Conservation (phyloP, 2,113 vertebrate species). For the Lontra canadensis region DNA sequence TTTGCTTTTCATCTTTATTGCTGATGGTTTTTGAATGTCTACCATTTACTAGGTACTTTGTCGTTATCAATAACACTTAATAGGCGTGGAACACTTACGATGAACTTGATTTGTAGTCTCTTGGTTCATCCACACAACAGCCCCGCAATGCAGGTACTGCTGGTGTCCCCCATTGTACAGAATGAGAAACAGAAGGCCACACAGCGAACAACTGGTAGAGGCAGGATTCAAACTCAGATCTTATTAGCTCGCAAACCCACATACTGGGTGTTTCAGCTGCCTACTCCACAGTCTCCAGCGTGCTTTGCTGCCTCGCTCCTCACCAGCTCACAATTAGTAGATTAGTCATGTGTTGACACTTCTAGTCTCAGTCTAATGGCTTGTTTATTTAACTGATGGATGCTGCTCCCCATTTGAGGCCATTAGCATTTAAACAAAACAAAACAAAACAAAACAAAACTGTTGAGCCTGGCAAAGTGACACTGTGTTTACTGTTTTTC, state of each 20-base stretch:
- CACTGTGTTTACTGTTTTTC: constrained; percentile 73
- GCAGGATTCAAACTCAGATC: constrained; percentile 50
- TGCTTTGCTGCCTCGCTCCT: constrained; percentile 58
- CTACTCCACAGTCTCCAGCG: constrained; percentile 42
- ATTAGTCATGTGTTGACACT: constrained; percentile 81
- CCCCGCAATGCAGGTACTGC: neutral
- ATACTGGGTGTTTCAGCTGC: neutral
- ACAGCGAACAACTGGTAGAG: neutral
- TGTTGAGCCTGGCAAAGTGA: constrained; percentile 78
- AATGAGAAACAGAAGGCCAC: constrained; percentile 19
- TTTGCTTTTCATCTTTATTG: constrained; percentile 40
- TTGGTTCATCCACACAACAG: neutral
- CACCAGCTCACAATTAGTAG: constrained; percentile 75
- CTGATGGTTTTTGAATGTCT: neutral
- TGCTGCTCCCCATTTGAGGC: constrained; percentile 77
- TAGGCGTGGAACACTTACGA: neutral
- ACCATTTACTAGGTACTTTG: neutral
- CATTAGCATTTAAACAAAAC: constrained; percentile 80
- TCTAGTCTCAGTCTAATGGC: constrained; percentile 75
- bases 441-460: constrained; percentile 80
- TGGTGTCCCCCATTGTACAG: constrained; percentile 23
- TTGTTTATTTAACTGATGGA: constrained; percentile 82
- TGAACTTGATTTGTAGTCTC: neutral
- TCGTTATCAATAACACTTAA: neutral
- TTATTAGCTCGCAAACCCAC: neutral